Evolutionary conservation across 1,140 invertebrate genomes (phyloP), one percentile per base, ranked within the genome.

Genomic region (Cyrtorhinus lividipennis): DNA sequence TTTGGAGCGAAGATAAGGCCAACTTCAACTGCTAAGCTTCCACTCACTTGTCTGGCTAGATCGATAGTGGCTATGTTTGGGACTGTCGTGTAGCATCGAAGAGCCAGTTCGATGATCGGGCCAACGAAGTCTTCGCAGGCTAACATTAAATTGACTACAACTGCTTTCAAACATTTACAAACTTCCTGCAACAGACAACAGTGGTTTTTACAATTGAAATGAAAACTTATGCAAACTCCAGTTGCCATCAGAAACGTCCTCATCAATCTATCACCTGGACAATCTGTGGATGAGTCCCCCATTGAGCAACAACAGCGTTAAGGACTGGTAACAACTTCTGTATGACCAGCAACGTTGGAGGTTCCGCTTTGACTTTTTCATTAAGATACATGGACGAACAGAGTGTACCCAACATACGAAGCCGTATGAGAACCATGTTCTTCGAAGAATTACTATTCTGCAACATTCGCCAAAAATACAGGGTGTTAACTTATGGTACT

Each of bases 331-430:
- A 74, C 10, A 84, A 77, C 65, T 81, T 78, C 69, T 80, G 80
- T 72, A 79, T 79, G 67, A 82, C 78, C 48, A 78, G 69, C 10
- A 74, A 76, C 18, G 76, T 75, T 53, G 74, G 79, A 67, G 75
- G 20, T 62, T 67, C 18, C 70, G 63, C 61, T 12, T 24, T 25
- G 1, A 60, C 22, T 13, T 67, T 65, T 26, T 64, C 62, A 1
- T 67, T 45, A 20, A 53, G 71, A 66, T 87, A 80, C 0, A 91
- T 71, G 1, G 83, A 82, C 0, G 79, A 76, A 68, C 88, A 83
- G 48, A 90, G 75, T 64, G 80, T 84, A 0, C 83, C 79, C 1
- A 86, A 73, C 79, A 90, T 86, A 69, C 83, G 84, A 5, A 90
- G 71, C 46, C 79, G 73, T 61, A 79, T 75, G 24, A 81, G 71